Conservation (phyloP, 2,888 invertebrate species). For the Hirudinaria manillensis region DNA sequence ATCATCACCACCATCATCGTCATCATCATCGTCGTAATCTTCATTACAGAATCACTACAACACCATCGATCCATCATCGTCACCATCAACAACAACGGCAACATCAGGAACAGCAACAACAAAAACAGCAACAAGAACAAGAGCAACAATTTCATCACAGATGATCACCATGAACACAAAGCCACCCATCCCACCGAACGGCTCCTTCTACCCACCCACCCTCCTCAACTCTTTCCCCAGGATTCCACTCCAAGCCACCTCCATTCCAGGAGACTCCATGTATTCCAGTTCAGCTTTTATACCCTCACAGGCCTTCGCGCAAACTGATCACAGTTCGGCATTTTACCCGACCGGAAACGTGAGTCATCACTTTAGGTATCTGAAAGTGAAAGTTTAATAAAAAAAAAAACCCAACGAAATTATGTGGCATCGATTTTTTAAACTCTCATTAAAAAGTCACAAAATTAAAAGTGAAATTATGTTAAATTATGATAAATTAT, state of each 20-base stretch:
- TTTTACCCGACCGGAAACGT: not conserved
- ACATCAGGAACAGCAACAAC: no score
- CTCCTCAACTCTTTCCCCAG: constrained; percentile 29
- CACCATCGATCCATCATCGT: no score
- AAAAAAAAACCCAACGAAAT: no score
- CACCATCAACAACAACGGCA: no score
- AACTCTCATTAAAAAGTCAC: no score
- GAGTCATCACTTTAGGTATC: not conserved
- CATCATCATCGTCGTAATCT: not conserved
- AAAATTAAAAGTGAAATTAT: constrained; percentile 6
- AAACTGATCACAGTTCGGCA: not conserved
- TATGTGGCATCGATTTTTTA: no score
- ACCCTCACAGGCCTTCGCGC: constrained; percentile 28
- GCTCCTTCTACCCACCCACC: constrained; percentile 28
- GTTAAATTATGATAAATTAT: not conserved
- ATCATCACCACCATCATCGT: constrained; percentile 4
- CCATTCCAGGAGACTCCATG: constrained; percentile 15
- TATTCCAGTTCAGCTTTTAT: constrained; percentile 31
- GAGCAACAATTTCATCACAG: not conserved
- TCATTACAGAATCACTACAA: no score
- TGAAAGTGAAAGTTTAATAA: not conserved
- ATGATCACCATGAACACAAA: constrained; percentile 32
- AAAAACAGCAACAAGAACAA: no score
- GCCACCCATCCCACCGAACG: constrained; percentile 25
- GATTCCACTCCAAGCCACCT: constrained; percentile 8